Conservation (phyloP, 2,888 invertebrate genomes). For the Drosophila infuscata region DNA sequence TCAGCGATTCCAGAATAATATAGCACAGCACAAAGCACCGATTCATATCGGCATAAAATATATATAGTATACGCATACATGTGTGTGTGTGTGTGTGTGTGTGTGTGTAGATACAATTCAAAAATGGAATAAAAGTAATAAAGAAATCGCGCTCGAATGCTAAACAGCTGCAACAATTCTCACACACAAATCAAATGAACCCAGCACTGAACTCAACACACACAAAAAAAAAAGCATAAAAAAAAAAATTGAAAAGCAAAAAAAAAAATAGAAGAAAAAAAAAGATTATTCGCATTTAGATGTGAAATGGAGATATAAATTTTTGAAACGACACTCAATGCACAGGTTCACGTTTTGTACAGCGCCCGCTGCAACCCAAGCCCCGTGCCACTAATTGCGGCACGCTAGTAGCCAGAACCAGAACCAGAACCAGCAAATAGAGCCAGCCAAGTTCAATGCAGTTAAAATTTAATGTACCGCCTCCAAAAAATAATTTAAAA, state of each 20-base stretch:
- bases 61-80: neutral
- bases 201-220: constrained; percentile 44
- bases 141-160: constrained; percentile 64
- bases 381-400: constrained; percentile 33
- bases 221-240: constrained; percentile 1
- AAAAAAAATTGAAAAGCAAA: neutral
- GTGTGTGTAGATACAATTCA: constrained; percentile 4
- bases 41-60: constrained; percentile 45
- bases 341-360: constrained; percentile 36
- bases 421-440: neutral
- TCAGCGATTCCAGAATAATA: constrained; percentile 24
- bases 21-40: constrained; percentile 30
- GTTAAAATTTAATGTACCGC: constrained; percentile 60
- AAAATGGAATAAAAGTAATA: constrained; percentile 33
- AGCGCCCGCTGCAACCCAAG: neutral
- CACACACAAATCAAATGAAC: constrained; percentile 79
- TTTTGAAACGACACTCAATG: constrained; percentile 73
- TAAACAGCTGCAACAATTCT: constrained; percentile 75
- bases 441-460: constrained; percentile 50
- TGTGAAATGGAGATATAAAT: constrained; percentile 81
- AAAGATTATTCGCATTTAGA: constrained; percentile 81
- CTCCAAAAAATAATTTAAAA: neutral
- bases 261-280: constrained; percentile 4
- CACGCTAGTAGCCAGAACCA: constrained; percentile 34
- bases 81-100: neutral